Conservation (phyloP, 2,888 invertebrate species). For the Troides aeacus region DNA sequence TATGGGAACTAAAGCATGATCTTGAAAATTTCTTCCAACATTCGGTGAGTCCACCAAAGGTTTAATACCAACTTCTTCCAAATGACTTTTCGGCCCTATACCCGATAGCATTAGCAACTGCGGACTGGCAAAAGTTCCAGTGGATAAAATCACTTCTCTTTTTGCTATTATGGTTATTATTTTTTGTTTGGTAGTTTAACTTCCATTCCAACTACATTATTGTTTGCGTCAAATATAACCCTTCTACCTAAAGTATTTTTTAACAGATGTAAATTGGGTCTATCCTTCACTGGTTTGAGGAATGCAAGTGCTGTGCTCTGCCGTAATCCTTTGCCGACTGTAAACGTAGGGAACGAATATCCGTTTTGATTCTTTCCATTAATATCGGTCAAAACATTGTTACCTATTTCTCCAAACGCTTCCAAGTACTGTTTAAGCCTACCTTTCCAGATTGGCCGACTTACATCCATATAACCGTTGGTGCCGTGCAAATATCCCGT, state of each 20-base stretch:
- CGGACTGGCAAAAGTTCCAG: conserved; percentile 54
- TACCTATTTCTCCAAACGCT: conserved; percentile 49
- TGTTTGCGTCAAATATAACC: conserved; percentile 43
- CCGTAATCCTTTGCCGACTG: conserved; percentile 39
- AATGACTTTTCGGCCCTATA: conserved; percentile 51
- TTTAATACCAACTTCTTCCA: conserved; percentile 44
- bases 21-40: conserved; percentile 55
- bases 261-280: conserved; percentile 50
- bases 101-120: conserved; percentile 60
- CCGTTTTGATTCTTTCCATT: conserved; percentile 53
- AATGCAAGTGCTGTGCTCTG: conserved; percentile 50
- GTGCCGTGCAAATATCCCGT: conserved; percentile 50
- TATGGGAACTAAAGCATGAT: conserved; percentile 49
- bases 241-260: conserved; percentile 49
- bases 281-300: conserved; percentile 44
- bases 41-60: conserved; percentile 44
- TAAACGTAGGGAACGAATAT: conserved; percentile 43
- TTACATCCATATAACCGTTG: conserved; percentile 46
- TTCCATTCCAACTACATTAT: conserved; percentile 43
- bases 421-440: conserved; percentile 53
- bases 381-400: conserved; percentile 42
- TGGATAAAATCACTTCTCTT: conserved; percentile 55
- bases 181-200: conserved; percentile 38
- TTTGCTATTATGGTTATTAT: conserved; percentile 38
- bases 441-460: conserved; percentile 51